These are phyloP conservation scores for Trileptium ribeirensis DNA, from an alignment of 2,888 invertebrate genomes.

Conservation along the genomic window DNA sequence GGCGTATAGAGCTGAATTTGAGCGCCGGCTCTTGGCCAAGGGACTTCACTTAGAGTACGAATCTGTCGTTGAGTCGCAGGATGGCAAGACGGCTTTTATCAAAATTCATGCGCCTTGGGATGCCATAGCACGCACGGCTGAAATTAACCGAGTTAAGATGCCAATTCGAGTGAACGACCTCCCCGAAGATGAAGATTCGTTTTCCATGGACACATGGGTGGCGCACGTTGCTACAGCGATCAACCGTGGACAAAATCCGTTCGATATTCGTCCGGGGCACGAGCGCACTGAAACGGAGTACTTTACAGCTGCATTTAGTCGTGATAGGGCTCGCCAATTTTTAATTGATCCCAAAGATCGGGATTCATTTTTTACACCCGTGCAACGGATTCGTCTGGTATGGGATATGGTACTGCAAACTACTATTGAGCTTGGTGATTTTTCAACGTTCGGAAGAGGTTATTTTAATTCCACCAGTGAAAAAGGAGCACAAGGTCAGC, in stretches of 20 bases:
- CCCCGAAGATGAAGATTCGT: background rate
- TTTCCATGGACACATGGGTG: background rate
- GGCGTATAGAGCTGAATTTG: slow-evolving; percentile 22
- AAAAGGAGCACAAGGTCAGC: background rate
- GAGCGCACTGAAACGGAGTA: slow-evolving; percentile 61
- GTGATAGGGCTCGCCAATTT: slow-evolving; percentile 53
- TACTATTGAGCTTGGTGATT: slow-evolving; percentile 13
- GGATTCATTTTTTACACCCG: slow-evolving; percentile 23
- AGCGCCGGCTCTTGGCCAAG: slow-evolving; percentile 8
- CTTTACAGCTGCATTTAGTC: slow-evolving; percentile 70
- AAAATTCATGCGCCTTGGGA: slow-evolving; percentile 25
- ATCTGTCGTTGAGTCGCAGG: background rate
- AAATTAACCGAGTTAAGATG: slow-evolving; percentile 23
- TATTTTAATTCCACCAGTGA: too few relatives aligned
- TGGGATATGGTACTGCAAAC: slow-evolving; percentile 19
- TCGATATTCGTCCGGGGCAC: background rate
- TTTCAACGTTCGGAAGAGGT: too few relatives aligned
- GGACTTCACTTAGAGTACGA: slow-evolving; percentile 28
- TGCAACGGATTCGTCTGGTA: slow-evolving; percentile 21
- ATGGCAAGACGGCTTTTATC: slow-evolving; percentile 18
- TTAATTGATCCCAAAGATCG: background rate
- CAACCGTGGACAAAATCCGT: background rate
- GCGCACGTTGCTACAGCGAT: too few relatives aligned
- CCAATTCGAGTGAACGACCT: slow-evolving; percentile 10
- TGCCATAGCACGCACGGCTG: slow-evolving; percentile 13